Percentiles rank a stretch among this genome's conserved stretches.
phyloP scores from a whole-genome alignment of 2,888 invertebrate species.

The Pheosia tremula region DNA sequence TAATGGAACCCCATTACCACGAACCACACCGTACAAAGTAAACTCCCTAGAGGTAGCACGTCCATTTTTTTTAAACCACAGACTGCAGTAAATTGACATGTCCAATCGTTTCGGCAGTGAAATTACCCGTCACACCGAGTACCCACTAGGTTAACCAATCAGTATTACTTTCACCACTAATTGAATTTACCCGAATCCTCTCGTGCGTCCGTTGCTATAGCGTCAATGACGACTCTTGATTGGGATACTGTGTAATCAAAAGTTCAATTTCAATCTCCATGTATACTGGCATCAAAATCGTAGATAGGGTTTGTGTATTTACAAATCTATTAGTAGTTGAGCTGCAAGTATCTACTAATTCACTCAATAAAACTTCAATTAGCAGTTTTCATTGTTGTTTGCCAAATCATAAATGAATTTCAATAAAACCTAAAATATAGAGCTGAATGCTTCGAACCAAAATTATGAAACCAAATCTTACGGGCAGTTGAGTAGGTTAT shows the following conservation, averaged over 20 bases:
- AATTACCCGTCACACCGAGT: constrained; percentile 27
- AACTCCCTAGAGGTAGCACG: not conserved
- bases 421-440: no score
- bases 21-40: not conserved
- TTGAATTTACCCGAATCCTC: constrained; percentile 31
- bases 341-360: no score
- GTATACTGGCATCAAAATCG: not conserved
- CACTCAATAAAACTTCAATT: no score
- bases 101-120: constrained; percentile 13
- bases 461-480: no score
- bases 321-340: not conserved
- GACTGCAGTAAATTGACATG: not conserved
- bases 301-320: not conserved
- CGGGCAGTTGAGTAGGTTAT: no score
- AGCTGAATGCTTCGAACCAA: no score
- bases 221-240: constrained; percentile 20
- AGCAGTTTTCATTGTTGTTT: no score
- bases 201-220: constrained; percentile 14
- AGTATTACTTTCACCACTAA: constrained; percentile 35
- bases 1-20: no score
- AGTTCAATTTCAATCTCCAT: constrained; percentile 1
- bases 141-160: constrained; percentile 20
- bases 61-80: not conserved
- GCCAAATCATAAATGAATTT: no score
- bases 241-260: constrained; percentile 19